A percentile compares a stretch with the other conserved stretches of the same genome.
phyloP scores from a whole-genome alignment of 2,888 invertebrate species.

The Zaprionus bogoriensis region DNA sequence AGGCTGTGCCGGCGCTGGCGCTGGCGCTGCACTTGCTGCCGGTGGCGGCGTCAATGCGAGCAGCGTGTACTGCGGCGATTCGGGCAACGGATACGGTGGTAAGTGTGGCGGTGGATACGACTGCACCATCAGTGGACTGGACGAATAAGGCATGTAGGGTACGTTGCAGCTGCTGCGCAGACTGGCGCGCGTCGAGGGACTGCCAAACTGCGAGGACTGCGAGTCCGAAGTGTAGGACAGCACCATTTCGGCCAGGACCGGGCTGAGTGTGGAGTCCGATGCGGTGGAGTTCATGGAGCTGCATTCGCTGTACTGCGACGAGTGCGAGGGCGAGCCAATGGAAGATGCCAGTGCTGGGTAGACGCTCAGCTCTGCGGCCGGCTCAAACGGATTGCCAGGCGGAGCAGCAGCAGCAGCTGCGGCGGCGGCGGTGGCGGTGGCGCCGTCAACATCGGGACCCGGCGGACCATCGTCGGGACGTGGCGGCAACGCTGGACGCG shows the following conservation, averaged over 20 bases:
- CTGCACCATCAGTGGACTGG: slow-evolving; percentile 79
- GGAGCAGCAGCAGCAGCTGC: not conserved
- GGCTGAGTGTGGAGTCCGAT: slow-evolving; percentile 81
- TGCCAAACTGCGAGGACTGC: slow-evolving; percentile 76
- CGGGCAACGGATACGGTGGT: slow-evolving; percentile 66
- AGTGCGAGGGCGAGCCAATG: slow-evolving; percentile 80
- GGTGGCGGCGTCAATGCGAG: slow-evolving; percentile 52
- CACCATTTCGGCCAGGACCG: slow-evolving; percentile 71
- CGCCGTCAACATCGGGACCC: slow-evolving; percentile 33
- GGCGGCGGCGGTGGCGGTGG: too few species aligned
- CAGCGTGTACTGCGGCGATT: slow-evolving; percentile 74
- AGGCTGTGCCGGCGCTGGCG: slow-evolving; percentile 15
- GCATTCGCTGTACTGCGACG: slow-evolving; percentile 79
- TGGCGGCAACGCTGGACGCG: slow-evolving; percentile 58
- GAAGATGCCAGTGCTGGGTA: slow-evolving; percentile 75
- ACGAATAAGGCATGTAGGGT: slow-evolving; percentile 80
- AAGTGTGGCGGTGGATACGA: slow-evolving; percentile 81
- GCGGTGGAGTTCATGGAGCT: slow-evolving; percentile 80
- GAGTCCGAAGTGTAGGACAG: slow-evolving; percentile 69
- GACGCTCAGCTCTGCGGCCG: slow-evolving; percentile 39
- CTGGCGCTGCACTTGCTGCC: slow-evolving; percentile 20
- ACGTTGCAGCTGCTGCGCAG: slow-evolving; percentile 72
- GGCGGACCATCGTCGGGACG: slow-evolving; percentile 59
- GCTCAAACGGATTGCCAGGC: slow-evolving; percentile 78
- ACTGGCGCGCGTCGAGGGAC: slow-evolving; percentile 74